phyloP scores from a whole-genome alignment of 35 echinoderm and acorn worm species.

The Amphiura filiformis region DNA sequence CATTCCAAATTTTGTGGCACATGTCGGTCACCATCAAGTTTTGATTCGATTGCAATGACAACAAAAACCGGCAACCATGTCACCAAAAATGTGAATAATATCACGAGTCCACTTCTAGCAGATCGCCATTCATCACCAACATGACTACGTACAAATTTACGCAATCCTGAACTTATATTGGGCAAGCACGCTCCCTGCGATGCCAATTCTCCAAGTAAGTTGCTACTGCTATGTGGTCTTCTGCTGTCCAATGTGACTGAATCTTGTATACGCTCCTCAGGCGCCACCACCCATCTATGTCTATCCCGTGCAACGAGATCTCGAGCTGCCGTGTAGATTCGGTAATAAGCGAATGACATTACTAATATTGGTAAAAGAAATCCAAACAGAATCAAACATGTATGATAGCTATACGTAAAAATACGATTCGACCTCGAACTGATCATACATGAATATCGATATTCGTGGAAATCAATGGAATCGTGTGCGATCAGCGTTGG shows the following conservation, averaged over 20 bases:
- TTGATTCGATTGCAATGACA: conserved; percentile 46
- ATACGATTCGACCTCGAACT: conserved; percentile 24
- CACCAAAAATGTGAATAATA: conserved; percentile 53
- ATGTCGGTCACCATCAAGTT: background rate
- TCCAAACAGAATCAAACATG: conserved; percentile 48
- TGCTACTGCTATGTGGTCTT: no score
- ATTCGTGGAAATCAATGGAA: conserved; percentile 34
- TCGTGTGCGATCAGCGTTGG: conserved; percentile 66
- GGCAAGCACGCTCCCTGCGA: background rate
- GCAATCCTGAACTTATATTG: background rate
- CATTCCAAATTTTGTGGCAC: conserved; percentile 48
- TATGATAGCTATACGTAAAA: background rate
- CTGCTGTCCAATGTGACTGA: no score
- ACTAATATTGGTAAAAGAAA: conserved; percentile 49
- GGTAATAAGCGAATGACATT: conserved; percentile 57
- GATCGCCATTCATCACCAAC: conserved; percentile 58
- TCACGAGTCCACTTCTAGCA: conserved; percentile 59
- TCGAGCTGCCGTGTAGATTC: conserved; percentile 58
- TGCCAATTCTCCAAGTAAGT: no score
- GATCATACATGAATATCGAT: conserved; percentile 36
- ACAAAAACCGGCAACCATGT: conserved; percentile 76
- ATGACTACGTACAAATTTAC: conserved; percentile 14
- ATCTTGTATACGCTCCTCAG: background rate
- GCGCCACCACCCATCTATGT: background rate
- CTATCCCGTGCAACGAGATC: conserved; percentile 35